A percentile compares a stretch with the other conserved stretches of the same genome.
These are phyloP conservation scores for Drosophila sechellia DNA, from an alignment of 1,140 invertebrate species.

Conservation along the genomic window DNA sequence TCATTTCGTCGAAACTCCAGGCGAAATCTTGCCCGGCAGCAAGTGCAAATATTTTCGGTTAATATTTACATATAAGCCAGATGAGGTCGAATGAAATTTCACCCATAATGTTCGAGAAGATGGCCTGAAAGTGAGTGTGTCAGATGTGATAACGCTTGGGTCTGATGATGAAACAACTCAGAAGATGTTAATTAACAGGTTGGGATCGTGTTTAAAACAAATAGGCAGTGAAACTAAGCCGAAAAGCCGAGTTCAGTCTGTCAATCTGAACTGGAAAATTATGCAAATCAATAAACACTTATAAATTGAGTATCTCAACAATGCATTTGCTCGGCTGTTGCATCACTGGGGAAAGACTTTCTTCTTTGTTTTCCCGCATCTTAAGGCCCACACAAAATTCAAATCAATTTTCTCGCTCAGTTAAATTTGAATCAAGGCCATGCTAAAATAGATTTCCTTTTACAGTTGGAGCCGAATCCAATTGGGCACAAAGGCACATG, in stretches of 20 bases:
- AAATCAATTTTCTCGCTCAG: conserved; percentile 35
- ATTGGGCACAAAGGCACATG: conserved; percentile 42
- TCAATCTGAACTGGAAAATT: conserved; percentile 40
- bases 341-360: conserved; percentile 67
- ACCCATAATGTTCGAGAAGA: conserved; percentile 30
- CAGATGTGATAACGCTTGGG: conserved; percentile 37
- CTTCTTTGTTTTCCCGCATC: conserved; percentile 21
- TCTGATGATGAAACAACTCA: conserved; percentile 41
- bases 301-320: conserved; percentile 33
- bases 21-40: conserved; percentile 51
- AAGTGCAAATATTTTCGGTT: conserved; percentile 57
- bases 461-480: conserved; percentile 57
- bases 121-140: conserved; percentile 39
- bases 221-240: conserved; percentile 65
- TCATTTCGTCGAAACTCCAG: conserved; percentile 19
- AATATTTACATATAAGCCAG: conserved; percentile 40
- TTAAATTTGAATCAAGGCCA: conserved; percentile 63
- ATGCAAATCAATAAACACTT: conserved; percentile 55
- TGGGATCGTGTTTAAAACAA: conserved; percentile 16
- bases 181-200: conserved; percentile 67
- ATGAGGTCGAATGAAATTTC: conserved; percentile 39
- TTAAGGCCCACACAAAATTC: conserved; percentile 1
- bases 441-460: conserved; percentile 61
- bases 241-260: conserved; percentile 49
- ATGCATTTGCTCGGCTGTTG: conserved; percentile 46